A percentile compares a stretch with the other conserved stretches of the same genome.
phyloP scores from a whole-genome alignment of 2,888 invertebrate species.

The Lymantria dispar region DNA sequence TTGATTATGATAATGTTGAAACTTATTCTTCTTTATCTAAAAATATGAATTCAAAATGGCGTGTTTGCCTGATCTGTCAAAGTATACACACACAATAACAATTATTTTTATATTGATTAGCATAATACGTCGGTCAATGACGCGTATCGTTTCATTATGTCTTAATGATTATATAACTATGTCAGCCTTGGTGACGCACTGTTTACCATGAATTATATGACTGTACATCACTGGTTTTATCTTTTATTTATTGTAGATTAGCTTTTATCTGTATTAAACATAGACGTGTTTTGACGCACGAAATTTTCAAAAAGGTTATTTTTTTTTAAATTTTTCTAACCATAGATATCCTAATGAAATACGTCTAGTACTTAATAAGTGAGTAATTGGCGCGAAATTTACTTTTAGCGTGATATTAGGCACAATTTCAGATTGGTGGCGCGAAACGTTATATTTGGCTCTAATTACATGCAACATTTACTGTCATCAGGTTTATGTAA shows the following conservation, averaged over 20 bases:
- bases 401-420: no score
- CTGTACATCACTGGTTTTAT: neutral
- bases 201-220: conserved; percentile 10
- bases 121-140: conserved; percentile 63
- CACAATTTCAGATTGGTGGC: no score
- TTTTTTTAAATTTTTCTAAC: no score
- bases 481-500: no score
- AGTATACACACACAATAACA: conserved; percentile 40
- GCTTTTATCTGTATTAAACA: neutral
- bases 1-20: neutral
- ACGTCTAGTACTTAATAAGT: no score
- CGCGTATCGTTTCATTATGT: conserved; percentile 55
- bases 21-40: no score
- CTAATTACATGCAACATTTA: no score
- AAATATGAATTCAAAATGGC: neutral
- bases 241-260: neutral
- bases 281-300: neutral
- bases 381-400: no score
- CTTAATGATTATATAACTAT: conserved; percentile 62
- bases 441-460: no score
- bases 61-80: conserved; percentile 14
- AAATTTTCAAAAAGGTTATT: neutral
- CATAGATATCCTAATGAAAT: no score
- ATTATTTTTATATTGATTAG: conserved; percentile 68
- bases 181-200: conserved; percentile 31